Percentiles rank a stretch among this genome's conserved stretches.
Conservation (phyloP, 2,888 invertebrate genomes). For the Petrolisthes manimaculis region DNA sequence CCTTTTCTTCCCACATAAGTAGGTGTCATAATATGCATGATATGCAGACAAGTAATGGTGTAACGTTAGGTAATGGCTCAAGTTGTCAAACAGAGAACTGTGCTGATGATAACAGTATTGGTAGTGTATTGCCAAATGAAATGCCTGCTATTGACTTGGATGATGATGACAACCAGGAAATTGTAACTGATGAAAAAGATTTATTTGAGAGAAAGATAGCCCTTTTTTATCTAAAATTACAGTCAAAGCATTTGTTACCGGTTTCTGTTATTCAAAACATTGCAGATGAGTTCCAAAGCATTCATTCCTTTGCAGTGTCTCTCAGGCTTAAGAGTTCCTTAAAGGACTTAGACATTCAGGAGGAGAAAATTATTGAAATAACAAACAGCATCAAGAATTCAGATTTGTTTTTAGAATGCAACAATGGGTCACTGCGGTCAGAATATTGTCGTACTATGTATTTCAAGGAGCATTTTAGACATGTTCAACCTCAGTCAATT, state of each 20-base stretch:
- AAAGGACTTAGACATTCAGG: not conserved
- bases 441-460: constrained; percentile 6
- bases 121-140: not conserved
- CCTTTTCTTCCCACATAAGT: constrained; percentile 17
- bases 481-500: constrained; percentile 28
- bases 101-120: too few relatives aligned
- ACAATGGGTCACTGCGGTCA: not conserved
- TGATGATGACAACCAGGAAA: not conserved
- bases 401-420: constrained; percentile 9
- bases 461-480: constrained; percentile 18
- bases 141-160: not conserved
- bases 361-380: constrained; percentile 2
- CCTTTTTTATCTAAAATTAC: constrained; percentile 29
- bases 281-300: constrained; percentile 16
- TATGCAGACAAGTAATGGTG: not conserved
- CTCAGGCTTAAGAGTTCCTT: constrained; percentile 1
- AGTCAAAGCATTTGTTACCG: not conserved
- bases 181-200: not conserved
- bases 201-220: constrained; percentile 13
- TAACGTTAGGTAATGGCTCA: not conserved
- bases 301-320: not conserved
- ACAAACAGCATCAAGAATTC: not conserved
- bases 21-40: constrained; percentile 5
- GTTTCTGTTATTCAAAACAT: constrained; percentile 12
- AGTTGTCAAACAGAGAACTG: constrained; percentile 4